Conservation (phyloP, 1,140 invertebrate species). For the Bombus terrestris region DNA sequence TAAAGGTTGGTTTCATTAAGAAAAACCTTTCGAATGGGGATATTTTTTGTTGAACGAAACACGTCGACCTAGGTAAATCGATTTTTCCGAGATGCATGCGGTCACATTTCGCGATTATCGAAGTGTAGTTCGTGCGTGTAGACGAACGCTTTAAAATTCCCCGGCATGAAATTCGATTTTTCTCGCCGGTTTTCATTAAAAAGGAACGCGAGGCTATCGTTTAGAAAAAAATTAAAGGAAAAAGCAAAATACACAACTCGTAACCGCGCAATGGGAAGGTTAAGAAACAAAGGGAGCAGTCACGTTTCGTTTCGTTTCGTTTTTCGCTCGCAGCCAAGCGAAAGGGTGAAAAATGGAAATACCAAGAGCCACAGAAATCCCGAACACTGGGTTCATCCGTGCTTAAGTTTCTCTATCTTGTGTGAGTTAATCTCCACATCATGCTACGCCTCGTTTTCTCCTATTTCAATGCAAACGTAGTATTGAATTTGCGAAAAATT, state of each 20-base stretch:
- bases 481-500: background rate
- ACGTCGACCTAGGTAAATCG: background rate
- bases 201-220: background rate
- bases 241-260: background rate
- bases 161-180: background rate
- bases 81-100: background rate
- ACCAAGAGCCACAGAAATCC: constrained; percentile 5
- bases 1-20: background rate
- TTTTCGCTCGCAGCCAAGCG: background rate
- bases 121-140: background rate
- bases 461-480: background rate
- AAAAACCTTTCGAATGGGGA: background rate
- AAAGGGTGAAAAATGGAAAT: constrained; percentile 8
- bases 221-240: background rate
- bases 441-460: background rate
- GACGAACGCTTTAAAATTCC: background rate
- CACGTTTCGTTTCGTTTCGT: constrained; percentile 15
- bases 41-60: background rate
- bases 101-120: constrained; percentile 1
- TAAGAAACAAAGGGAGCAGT: constrained; percentile 30
- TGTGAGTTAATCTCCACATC: constrained; percentile 5
- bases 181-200: background rate
- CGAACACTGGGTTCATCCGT: constrained; percentile 24
- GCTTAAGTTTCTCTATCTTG: constrained; percentile 25
- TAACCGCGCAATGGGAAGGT: background rate